Evolutionary conservation across 2,888 invertebrate species (phyloP), one percentile per base, ranked within the genome.

Genomic region (Pachliopta kotzebuea): DNA sequence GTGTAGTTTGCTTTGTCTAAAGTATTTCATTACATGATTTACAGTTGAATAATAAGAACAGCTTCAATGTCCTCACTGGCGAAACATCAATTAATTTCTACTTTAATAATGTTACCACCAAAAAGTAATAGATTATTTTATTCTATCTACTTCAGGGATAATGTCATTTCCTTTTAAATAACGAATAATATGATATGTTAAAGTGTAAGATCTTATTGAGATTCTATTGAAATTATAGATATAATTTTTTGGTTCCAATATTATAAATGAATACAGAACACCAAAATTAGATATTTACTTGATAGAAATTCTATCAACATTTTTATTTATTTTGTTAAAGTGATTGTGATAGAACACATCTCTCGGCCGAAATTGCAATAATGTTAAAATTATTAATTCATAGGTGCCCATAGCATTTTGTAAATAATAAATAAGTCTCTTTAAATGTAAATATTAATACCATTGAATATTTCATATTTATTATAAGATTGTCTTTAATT

Each of bases 401-500:
- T 79, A 78, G 81, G 81, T 83, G 83, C 80, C 83, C 81, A 70
- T 72, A 70, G 69, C 69, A 71, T 72, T 76, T 75, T 82, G 81
- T 82, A 82, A 77, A 81, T 83, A 84, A 74, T 53, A 70, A 24
- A 67, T 42, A 49, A 55, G 58, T 49, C n/a, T 45, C 56, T 59
- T 37, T 49, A 37, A 63, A 45, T 69, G 63, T 69, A 69, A 65
- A 67, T 67, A 62, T 60, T 37, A 56, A 56, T 49, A 55, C 23
- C 50, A 37, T 66, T 62, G 52, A 52, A 58, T 21, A 37, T 54
- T 61, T 50, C 26, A 26, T 56, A 42, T 56, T 54, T 29, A 56
- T 49, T 18, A 31, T 54, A 53, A 49, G n/a, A 24, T 50, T 54
- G 24, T 54, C 11, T 31, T 24, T 23, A 55, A 50, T 42, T 50